A percentile compares a stretch with the other conserved stretches of the same genome.
phyloP scores from a whole-genome alignment of 2,888 invertebrate species.

The Melolontha melolontha region DNA sequence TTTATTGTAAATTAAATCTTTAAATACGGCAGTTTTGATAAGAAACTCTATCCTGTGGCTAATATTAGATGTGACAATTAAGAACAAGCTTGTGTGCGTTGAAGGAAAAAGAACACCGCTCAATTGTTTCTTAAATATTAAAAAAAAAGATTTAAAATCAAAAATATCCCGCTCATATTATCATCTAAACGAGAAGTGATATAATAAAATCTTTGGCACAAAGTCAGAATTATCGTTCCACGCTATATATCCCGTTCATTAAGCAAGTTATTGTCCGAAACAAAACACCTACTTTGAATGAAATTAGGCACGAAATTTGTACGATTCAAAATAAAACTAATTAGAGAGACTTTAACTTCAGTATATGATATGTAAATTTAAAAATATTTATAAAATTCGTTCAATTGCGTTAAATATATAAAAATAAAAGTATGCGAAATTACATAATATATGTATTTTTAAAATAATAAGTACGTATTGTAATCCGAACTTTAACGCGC shows the following conservation, averaged over 20 bases:
- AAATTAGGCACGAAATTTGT: constrained; percentile 41
- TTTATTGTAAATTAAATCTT: too few species aligned
- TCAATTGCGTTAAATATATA: too few species aligned
- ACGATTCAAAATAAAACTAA: constrained; percentile 26
- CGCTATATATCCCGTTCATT: constrained; percentile 26
- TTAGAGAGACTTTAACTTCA: constrained; percentile 10
- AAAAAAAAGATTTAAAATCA: too few species aligned
- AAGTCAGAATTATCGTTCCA: constrained; percentile 47
- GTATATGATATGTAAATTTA: constrained; percentile 36
- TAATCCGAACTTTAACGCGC: too few species aligned
- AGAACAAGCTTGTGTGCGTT: too few species aligned
- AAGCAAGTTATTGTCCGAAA: constrained; percentile 39
- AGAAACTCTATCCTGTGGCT: too few species aligned
- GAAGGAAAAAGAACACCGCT: too few species aligned
- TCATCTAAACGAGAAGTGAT: constrained; percentile 4
- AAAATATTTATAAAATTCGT: constrained; percentile 5
- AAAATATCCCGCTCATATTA: not conserved
- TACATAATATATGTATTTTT: not conserved
- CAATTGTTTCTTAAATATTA: too few species aligned
- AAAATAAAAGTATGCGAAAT: too few species aligned
- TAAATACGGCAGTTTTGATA: too few species aligned
- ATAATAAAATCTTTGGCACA: constrained; percentile 49
- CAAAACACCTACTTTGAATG: constrained; percentile 17
- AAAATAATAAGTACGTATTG: constrained; percentile 23
- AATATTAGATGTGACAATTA: too few species aligned